Conservation (phyloP, 2,113 vertebrate genomes). For the Labeo catla region DNA sequence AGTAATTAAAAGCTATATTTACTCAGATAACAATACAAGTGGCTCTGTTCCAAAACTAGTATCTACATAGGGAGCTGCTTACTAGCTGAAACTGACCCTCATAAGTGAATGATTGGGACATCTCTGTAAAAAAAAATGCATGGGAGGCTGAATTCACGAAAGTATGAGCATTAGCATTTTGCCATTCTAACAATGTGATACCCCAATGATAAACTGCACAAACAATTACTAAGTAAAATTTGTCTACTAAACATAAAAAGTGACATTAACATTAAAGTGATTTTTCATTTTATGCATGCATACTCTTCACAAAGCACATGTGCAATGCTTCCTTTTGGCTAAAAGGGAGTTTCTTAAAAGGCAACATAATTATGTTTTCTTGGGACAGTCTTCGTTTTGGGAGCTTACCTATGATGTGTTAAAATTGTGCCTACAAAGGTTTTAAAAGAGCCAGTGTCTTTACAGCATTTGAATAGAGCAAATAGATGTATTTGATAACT, state of each 20-base stretch:
- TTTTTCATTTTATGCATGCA: not conserved
- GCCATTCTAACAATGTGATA: not conserved
- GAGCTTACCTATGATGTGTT: not conserved
- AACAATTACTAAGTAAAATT: not conserved
- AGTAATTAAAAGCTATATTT: conserved; percentile 18
- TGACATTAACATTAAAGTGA: too few species aligned
- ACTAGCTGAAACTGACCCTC: not conserved
- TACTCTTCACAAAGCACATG: not conserved
- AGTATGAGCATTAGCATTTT: not conserved
- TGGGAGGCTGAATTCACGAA: not conserved
- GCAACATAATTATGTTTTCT: not conserved
- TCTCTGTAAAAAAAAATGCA: not conserved
- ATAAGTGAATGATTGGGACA: not conserved
- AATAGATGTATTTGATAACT: not conserved
- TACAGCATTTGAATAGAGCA: not conserved
- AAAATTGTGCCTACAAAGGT: not conserved
- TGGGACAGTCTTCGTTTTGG: not conserved
- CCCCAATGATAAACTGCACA: not conserved
- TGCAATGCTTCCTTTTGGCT: not conserved
- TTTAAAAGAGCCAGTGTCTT: not conserved
- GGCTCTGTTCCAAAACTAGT: not conserved
- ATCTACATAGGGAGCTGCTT: not conserved
- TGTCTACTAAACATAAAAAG: too few species aligned
- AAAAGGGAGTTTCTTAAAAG: not conserved
- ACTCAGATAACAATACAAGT: not conserved